A percentile compares a stretch with the other conserved stretches of the same genome.
phyloP scores from a whole-genome alignment of 2,888 invertebrate species.

The Chydorus sphaericus region DNA sequence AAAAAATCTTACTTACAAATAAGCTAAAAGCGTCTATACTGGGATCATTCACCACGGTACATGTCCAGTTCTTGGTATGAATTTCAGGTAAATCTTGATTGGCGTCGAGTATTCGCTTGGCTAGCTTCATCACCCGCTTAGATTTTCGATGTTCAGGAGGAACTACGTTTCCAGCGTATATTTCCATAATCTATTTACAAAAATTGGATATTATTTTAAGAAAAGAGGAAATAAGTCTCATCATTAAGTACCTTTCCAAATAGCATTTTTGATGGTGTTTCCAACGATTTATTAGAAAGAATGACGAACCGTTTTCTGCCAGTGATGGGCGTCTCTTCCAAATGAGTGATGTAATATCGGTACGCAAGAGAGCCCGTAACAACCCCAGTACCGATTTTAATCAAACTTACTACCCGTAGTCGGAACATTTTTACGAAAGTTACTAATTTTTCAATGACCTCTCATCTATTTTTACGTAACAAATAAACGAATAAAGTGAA shows the following conservation, averaged over 20 bases:
- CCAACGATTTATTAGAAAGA: conserved; percentile 33
- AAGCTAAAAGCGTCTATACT: conserved; percentile 39
- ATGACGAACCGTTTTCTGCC: conserved; percentile 36
- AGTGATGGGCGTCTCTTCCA: conserved; percentile 37
- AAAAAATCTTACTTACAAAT: conserved; percentile 31
- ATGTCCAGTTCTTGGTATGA: conserved; percentile 33
- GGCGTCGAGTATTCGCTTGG: conserved; percentile 29
- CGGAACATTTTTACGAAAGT: too few relatives aligned
- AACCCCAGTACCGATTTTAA: conserved; percentile 17
- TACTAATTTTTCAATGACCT: too few relatives aligned
- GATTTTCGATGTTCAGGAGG: conserved; percentile 27
- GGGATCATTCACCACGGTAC: conserved; percentile 34
- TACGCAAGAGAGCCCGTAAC: conserved; percentile 16
- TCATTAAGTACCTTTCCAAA: conserved; percentile 29
- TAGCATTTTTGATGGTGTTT: conserved; percentile 28
- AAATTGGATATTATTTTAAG: not conserved
- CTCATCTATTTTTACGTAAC: too few relatives aligned
- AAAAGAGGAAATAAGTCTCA: not conserved
- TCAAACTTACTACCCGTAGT: too few relatives aligned
- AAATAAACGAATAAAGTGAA: too few relatives aligned
- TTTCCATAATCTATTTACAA: not conserved
- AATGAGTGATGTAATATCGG: conserved; percentile 29
- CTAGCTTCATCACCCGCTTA: conserved; percentile 23
- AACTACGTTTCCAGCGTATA: conserved; percentile 14
- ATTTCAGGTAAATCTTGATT: conserved; percentile 36